Base-by-base conservation (phyloP, 2,797 vertebrate species). In the Siniperca obscura region DNA sequence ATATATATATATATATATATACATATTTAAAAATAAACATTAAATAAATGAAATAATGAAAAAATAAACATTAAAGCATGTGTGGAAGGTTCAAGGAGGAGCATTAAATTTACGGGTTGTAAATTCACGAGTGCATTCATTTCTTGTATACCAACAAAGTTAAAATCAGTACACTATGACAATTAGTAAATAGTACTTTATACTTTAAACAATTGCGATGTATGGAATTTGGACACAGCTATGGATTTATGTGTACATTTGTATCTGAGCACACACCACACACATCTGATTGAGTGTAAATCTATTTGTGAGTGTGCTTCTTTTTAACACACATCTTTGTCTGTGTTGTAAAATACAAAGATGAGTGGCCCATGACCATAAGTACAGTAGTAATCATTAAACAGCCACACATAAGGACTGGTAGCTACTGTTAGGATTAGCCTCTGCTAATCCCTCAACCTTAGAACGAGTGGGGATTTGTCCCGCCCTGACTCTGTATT, bases 381-480 rank as follows among this genome's bases (percentile, higher is more conserved):
- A 69, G 25, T 19, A 7, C 48, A 50, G 48, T 1, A 55, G 7
- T 76, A 64, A 70, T 72, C 40, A 79, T 84, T 72, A 53, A 81
- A 67, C 65, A 75, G 74, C 36, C 44, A 73, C 71, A 80, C 71
- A 84, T 75, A 80, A 83, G 65, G 79, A 75, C 59, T 76, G 61
- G 78, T 81, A 84, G 82, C 65, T 76, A 53, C 81, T 83, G 76
- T 75, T 76, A 81, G 84, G 86, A 94, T 95, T 93, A 93, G 85
- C 84, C 78, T 76, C 72, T 82, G 53, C 46, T 94, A 95, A 95
- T 94, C 91, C 90, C 81, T 13, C 76, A 74, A 87, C 88, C 81
- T 87, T 57, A 73, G 84, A 92, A 91, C 40, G 84, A 92, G 82
- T 13, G 8, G 88, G 91, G 93, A 94, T 90, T 90, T 92, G 93